Percentiles rank a stretch among this genome's conserved stretches.
Evolutionary conservation across 1,140 invertebrate species (phyloP).

Genomic region (Colletes latitarsis): DNA sequence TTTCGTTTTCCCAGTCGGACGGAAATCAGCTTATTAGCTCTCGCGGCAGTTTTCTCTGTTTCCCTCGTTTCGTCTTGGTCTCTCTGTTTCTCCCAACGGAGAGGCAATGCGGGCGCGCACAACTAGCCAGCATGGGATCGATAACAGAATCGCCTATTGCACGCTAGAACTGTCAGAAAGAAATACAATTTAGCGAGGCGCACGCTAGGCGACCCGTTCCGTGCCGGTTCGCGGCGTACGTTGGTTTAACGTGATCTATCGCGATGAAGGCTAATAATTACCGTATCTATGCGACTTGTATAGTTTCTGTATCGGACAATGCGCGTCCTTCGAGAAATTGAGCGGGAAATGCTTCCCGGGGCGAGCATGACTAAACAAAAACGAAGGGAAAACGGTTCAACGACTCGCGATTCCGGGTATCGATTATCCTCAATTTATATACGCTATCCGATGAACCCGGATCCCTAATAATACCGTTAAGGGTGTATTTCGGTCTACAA

Average conservation of each 20-base stretch:
- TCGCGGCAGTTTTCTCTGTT: neutral
- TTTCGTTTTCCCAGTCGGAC: no score
- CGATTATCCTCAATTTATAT: no score
- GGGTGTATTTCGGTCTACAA: no score
- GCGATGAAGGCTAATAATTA: slow-evolving; percentile 36
- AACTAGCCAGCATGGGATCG: slow-evolving; percentile 67
- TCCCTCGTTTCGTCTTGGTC: neutral
- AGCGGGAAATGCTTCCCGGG: neutral
- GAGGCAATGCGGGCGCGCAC: slow-evolving; percentile 58
- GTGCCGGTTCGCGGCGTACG: neutral
- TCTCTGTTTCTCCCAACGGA: slow-evolving; percentile 20
- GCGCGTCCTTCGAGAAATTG: slow-evolving; percentile 1
- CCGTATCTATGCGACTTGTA: slow-evolving; percentile 3
- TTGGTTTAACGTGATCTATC: slow-evolving; percentile 37
- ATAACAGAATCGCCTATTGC: slow-evolving; percentile 77
- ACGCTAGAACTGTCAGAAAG: slow-evolving; percentile 72
- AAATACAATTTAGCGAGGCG: slow-evolving; percentile 66
- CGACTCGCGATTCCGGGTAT: no score
- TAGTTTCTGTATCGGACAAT: slow-evolving; percentile 9
- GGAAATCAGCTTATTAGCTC: no score
- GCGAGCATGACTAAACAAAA: neutral
- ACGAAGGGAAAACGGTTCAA: neutral
- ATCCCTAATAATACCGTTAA: no score
- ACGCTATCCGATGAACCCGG: no score
- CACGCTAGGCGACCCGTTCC: slow-evolving; percentile 24